A percentile compares a stretch with the other conserved stretches of the same genome.
Evolutionary conservation across 2,797 vertebrate species (phyloP).

Genomic region (Hippoglossus hippoglossus): DNA sequence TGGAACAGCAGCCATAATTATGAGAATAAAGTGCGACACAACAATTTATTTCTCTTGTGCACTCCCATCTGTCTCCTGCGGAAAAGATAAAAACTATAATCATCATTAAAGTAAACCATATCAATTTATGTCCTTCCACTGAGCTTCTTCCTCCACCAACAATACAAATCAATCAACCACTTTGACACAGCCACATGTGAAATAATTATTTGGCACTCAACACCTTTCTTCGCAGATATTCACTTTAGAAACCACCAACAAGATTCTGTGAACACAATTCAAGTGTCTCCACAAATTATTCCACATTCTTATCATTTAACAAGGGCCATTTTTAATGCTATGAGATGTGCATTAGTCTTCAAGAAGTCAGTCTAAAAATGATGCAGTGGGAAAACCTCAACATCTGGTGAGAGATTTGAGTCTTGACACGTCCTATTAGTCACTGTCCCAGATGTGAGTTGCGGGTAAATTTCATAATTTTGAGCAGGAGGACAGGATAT

Average conservation of each 20-base stretch:
- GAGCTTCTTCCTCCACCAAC: neutral
- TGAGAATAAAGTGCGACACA: neutral
- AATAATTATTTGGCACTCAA: neutral
- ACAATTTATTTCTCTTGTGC: neutral
- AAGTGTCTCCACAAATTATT: too few relatives aligned
- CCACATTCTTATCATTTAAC: too few relatives aligned
- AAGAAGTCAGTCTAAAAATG: neutral
- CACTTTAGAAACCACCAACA: too few relatives aligned
- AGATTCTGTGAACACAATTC: too few relatives aligned
- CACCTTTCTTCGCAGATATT: neutral
- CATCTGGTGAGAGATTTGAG: neutral
- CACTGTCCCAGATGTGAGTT: constrained; percentile 5
- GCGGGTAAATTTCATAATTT: neutral
- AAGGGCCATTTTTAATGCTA: too few relatives aligned
- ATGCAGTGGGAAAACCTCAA: neutral
- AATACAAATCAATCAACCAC: constrained; percentile 11
- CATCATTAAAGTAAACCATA: constrained; percentile 24
- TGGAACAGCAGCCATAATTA: constrained; percentile 3
- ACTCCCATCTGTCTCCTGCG: neutral
- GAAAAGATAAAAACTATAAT: constrained; percentile 22
- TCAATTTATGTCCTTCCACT: neutral
- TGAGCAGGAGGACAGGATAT: neutral
- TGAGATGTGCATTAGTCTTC: too few relatives aligned
- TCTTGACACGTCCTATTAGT: constrained; percentile 1
- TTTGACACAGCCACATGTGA: neutral